phyloP scores from a whole-genome alignment of 2,888 invertebrate genomes.

The Amorpha juglandis region DNA sequence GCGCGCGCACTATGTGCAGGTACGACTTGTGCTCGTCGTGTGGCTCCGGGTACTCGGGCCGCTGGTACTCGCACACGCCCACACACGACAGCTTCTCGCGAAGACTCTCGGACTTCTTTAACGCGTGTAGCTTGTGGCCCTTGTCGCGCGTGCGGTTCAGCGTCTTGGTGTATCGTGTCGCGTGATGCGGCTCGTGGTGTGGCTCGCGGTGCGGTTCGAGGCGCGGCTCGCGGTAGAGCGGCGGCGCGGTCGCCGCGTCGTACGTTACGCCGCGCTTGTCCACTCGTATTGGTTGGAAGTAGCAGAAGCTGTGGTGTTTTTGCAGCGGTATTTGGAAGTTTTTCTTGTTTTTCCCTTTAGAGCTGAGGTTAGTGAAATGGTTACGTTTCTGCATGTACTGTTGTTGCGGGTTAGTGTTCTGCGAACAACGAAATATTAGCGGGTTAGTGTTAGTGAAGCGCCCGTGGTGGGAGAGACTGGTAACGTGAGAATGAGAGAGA shows the following conservation, averaged over 20 bases:
- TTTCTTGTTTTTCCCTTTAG: conserved; percentile 84
- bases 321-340: conserved; percentile 86
- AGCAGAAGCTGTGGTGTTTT: conserved; percentile 87
- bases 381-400: conserved; percentile 84
- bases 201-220: conserved; percentile 77
- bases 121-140: conserved; percentile 74
- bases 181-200: conserved; percentile 63
- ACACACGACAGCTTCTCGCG: conserved; percentile 80
- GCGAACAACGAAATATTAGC: conserved; percentile 72
- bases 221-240: conserved; percentile 71
- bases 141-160: conserved; percentile 78
- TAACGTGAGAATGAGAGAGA: neutral
- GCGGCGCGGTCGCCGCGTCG: conserved; percentile 36
- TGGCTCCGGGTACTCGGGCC: conserved; percentile 76
- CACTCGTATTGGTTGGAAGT: conserved; percentile 86
- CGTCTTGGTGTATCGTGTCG: conserved; percentile 68
- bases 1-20: conserved; percentile 72
- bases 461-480: conserved; percentile 4
- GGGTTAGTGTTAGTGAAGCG: conserved; percentile 62
- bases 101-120: conserved; percentile 81
- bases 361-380: conserved; percentile 80
- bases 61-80: conserved; percentile 77
- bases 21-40: conserved; percentile 72
- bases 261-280: conserved; percentile 75
- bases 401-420: conserved; percentile 85